These are phyloP conservation scores for Rhea americana DNA, from an alignment of 2,113 vertebrate species.

Conservation along the genomic window DNA sequence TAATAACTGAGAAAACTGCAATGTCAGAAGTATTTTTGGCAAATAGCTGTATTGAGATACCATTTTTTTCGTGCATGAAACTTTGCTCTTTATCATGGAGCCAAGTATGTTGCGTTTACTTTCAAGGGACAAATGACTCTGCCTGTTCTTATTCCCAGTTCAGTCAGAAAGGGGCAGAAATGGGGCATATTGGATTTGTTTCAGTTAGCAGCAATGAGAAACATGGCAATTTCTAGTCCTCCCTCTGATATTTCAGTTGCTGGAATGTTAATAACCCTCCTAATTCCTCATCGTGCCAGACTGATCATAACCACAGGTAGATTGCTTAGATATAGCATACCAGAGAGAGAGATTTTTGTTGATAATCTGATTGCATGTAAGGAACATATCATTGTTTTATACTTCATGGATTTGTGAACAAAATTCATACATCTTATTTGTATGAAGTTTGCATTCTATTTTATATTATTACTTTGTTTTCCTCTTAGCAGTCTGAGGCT, in stretches of 20 bases:
- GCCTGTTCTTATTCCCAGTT: not conserved
- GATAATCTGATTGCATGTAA: not conserved
- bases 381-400: not conserved
- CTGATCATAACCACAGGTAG: not conserved
- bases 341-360: not conserved
- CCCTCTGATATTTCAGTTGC: not conserved
- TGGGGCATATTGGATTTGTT: not conserved
- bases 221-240: not conserved
- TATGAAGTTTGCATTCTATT: not conserved
- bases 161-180: not conserved
- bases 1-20: not conserved
- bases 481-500: not conserved
- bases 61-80: not conserved
- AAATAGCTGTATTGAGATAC: not conserved
- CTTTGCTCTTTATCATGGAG: no score
- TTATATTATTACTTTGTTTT: not conserved
- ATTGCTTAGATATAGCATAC: not conserved
- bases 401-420: not conserved
- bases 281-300: not conserved
- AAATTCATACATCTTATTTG: not conserved
- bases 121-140: not conserved
- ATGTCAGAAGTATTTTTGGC: not conserved
- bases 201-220: not conserved
- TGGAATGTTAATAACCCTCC: not conserved
- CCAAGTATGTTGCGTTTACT: not conserved